Percentiles rank a stretch among this genome's conserved stretches.
Evolutionary conservation across 2,888 invertebrate genomes (phyloP).

Genomic region (Caenorhabditis zanzibari): DNA sequence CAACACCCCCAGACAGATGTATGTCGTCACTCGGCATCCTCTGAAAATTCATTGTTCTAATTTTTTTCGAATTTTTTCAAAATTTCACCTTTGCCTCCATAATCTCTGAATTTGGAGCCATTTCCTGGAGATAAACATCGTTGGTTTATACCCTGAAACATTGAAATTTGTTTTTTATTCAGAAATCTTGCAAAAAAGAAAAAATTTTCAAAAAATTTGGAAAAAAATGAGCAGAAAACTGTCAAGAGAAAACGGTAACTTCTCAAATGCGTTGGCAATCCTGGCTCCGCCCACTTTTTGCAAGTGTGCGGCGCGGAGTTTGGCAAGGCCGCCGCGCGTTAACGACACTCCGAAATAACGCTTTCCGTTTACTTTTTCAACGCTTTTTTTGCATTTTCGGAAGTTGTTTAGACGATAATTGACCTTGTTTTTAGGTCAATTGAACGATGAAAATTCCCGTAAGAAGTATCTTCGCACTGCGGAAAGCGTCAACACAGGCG

Average conservation of each 20-base stretch:
- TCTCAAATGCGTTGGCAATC: conserved; percentile 61
- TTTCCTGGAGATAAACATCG: conserved; percentile 75
- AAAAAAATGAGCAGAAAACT: conserved; percentile 16
- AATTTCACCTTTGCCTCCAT: conserved; percentile 75
- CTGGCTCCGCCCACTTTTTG: conserved; percentile 34
- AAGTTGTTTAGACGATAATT: conserved; percentile 16
- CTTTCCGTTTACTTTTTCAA: neutral
- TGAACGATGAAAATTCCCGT: conserved; percentile 45
- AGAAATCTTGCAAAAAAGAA: neutral
- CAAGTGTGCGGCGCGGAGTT: conserved; percentile 35
- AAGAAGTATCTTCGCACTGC: conserved; percentile 31
- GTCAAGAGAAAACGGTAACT: conserved; percentile 2
- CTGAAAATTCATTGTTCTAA: conserved; percentile 11
- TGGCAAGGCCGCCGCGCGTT: conserved; percentile 32
- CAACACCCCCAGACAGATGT: conserved; percentile 46
- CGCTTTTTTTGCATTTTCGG: conserved; percentile 21
- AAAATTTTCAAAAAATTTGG: neutral
- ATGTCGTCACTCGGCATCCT: conserved; percentile 52
- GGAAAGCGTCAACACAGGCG: conserved; percentile 12
- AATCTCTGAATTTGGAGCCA: conserved; percentile 75
- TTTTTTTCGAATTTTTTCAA: conserved; percentile 4
- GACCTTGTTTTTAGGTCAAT: conserved; percentile 25
- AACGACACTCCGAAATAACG: conserved; percentile 26
- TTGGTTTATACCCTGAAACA: conserved; percentile 42
- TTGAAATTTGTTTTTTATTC: too few species aligned